Conservation (phyloP, 2,888 invertebrate genomes). For the Eupithecia tripunctaria region DNA sequence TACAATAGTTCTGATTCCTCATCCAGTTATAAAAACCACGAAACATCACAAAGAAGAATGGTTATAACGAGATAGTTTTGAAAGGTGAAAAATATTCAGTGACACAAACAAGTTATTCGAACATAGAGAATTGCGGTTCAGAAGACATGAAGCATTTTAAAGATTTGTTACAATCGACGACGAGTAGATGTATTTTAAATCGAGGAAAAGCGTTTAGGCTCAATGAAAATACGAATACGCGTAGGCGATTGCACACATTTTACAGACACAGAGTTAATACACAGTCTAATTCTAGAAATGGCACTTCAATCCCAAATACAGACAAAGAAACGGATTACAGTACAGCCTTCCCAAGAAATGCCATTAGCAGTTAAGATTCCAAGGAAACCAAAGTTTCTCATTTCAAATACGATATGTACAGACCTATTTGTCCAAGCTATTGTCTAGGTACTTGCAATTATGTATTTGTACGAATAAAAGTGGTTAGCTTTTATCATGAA, state of each 20-base stretch:
- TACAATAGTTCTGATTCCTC: conserved; percentile 38
- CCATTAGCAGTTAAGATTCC: conserved; percentile 49
- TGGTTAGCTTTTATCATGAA: conserved; percentile 21
- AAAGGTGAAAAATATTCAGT: conserved; percentile 33
- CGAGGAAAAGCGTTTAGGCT: not conserved
- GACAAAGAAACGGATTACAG: conserved; percentile 45
- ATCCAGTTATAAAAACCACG: conserved; percentile 29
- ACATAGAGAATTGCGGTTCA: conserved; percentile 41
- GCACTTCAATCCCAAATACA: conserved; percentile 67
- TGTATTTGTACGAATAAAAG: conserved; percentile 39
- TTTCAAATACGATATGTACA: conserved; percentile 60
- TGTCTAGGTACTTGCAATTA: conserved; percentile 33
- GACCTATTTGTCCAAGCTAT: conserved; percentile 48
- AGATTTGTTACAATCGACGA: conserved; percentile 32
- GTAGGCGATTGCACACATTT: conserved; percentile 26
- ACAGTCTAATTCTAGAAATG: conserved; percentile 61
- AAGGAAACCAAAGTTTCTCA: conserved; percentile 49
- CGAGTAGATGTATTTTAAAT: conserved; percentile 22
- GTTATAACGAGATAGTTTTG: conserved; percentile 28
- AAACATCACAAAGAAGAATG: conserved; percentile 38
- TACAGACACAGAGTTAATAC: conserved; percentile 23
- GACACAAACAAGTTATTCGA: conserved; percentile 38
- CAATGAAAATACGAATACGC: conserved; percentile 17
- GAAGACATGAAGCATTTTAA: conserved; percentile 38
- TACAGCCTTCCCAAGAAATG: conserved; percentile 48